These are phyloP conservation scores for Babylonia areolata DNA, from an alignment of 1,140 invertebrate species.

Conservation along the genomic window DNA sequence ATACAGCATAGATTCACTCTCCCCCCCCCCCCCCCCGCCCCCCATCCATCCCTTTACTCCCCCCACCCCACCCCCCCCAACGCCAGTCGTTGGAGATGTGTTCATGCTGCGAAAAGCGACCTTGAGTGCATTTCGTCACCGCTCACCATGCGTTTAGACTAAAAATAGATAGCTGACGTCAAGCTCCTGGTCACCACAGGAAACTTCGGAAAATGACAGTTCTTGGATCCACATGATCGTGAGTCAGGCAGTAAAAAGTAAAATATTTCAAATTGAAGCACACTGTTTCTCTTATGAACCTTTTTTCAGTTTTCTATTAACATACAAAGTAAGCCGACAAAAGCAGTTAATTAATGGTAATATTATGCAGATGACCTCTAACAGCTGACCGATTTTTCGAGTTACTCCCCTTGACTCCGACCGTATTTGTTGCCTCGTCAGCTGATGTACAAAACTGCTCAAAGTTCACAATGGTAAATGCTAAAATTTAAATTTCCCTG, in stretches of 20 bases:
- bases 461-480: neutral
- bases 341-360: slow-evolving; percentile 8
- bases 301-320: neutral
- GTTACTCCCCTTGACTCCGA: slow-evolving; percentile 36
- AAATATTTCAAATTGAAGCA: no score
- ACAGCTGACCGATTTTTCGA: slow-evolving; percentile 33
- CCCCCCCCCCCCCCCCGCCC: no score
- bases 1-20: neutral
- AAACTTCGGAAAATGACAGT: neutral
- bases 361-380: slow-evolving; percentile 2
- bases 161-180: neutral
- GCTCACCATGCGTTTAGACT: neutral
- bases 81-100: neutral
- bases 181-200: neutral
- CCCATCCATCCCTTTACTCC: neutral
- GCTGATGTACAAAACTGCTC: slow-evolving; percentile 14
- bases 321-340: neutral
- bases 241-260: no score
- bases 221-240: neutral
- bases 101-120: neutral
- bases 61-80: neutral
- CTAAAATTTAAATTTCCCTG: neutral
- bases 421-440: slow-evolving; percentile 35
- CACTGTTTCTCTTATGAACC: no score
- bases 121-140: slow-evolving; percentile 11